Percentiles rank a stretch among this genome's conserved stretches.
phyloP scores from a whole-genome alignment of 2,113 vertebrate genomes.

The Bostrychus sinensis region DNA sequence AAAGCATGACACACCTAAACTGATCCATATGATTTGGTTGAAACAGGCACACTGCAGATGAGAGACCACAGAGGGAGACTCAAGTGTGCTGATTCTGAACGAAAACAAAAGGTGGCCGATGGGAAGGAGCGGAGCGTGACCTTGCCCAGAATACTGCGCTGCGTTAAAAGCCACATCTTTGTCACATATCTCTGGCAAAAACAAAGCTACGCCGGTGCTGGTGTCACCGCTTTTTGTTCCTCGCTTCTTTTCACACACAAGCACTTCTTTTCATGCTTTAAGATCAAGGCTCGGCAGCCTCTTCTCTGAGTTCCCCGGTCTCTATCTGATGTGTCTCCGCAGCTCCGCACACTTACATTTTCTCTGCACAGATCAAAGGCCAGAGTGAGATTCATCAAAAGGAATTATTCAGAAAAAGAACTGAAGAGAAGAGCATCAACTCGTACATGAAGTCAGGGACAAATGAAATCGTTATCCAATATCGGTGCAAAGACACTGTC shows the following conservation, averaged over 20 bases:
- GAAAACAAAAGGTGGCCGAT: conserved; percentile 3
- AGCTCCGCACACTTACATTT: conserved; percentile 30
- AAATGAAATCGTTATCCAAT: conserved; percentile 54
- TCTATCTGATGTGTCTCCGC: conserved; percentile 32
- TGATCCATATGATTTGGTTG: background rate
- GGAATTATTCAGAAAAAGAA: conserved; percentile 49
- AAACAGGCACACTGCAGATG: background rate
- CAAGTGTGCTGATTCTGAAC: background rate
- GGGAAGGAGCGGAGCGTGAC: conserved; percentile 4
- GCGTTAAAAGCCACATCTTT: conserved; percentile 19
- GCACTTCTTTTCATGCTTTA: conserved; percentile 39
- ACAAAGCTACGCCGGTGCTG: background rate
- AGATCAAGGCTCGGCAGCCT: conserved; percentile 25
- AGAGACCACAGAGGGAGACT: background rate
- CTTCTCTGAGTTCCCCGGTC: conserved; percentile 10
- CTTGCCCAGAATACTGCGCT: background rate
- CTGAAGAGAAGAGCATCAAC: conserved; percentile 12
- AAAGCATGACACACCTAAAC: background rate
- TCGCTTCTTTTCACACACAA: conserved; percentile 14
- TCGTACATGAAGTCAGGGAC: conserved; percentile 37
- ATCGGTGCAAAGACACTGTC: conserved; percentile 21
- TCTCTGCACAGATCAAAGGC: conserved; percentile 54
- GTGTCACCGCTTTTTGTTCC: conserved; percentile 25
- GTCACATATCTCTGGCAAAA: conserved; percentile 17
- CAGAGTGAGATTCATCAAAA: conserved; percentile 52